Evolutionary conservation across 2,888 invertebrate species (phyloP), one percentile per base, ranked within the genome.

Genomic region (Meiosimyza decipiens): DNA sequence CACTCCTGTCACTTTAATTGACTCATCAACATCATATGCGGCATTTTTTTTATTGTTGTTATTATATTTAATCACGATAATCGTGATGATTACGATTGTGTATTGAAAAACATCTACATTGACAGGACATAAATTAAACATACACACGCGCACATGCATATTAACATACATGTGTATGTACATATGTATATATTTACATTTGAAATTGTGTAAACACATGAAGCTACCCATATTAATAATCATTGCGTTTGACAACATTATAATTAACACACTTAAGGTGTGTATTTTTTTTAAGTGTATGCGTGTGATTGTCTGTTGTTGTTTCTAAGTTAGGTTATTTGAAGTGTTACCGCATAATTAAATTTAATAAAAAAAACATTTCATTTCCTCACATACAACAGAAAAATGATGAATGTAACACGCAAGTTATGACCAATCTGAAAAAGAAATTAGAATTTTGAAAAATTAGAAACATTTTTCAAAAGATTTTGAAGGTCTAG

Each of bases 281-380:
- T 40, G 40, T 40, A 40, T 40, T 64, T 22, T 50, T 16, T n/a
- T 22, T 57, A 18, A 55, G 55, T 28, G 64, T 22, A 50, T 16
- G 64, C 49, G 64, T 50, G 64, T 64, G 59, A 16, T 28, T 13
- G n/a, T 15, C 6, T 18, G 52, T 49, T 57, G 18, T 62, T 55
- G 16, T 63, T 54, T 51, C 62, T 52, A 16, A 12, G 28, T 13
- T 57, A 57, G 22, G 57, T 47, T 15, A 67, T 49, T 16, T 55
- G 57, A 67, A 67, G 67, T 67, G 67, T 67, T 67, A 49, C 67
- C 55, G 57, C 67, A 67, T 67, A 67, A 67, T 67, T 57, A 57
- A 67, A 67, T 67, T 55, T 40, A 28, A 28, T 28, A 28, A 28
- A 28, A 22, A 28, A 28, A 28, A 28, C 28, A 28, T 28, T 28